Base-by-base conservation (phyloP, 2,888 invertebrate genomes). In the Emesis furor region DNA sequence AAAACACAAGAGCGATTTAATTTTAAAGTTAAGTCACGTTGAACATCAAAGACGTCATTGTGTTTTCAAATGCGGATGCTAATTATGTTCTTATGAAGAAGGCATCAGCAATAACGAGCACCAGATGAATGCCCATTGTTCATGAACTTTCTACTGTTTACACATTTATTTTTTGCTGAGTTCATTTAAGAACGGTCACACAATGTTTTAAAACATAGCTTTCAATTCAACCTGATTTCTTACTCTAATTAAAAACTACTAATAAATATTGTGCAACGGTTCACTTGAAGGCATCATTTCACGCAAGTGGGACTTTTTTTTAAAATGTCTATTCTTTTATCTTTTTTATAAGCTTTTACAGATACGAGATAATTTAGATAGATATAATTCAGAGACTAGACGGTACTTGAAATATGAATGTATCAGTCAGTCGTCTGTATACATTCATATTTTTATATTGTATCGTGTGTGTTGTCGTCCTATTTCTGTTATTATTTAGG, bases 81-180 rank as follows among this genome's bases (percentile, higher is more conserved):
- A 94, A 94, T 93, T 92, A 89, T 82, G 86, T 90, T 86, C 86
- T 89, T 89, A 90, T 92, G 93, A 92, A 92, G 91, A 90, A 65
- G 32, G 32, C 35, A 65, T 14, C 65, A 91, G 87, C 89, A n/a
- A n/a, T 86, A 83, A 83, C 76, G 80, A 84, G 82, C 76, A 88
- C 87, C 88, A 73, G 88, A 82, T 83, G 59, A 74, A 83, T 32
- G 80, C 79, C 79, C 85, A 73, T 88, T 86, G 86, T 88, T 85
- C 82, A 84, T 80, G 78, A 84, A 81, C 86, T 89, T 85, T 81
- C 83, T 82, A 81, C 81, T 76, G 62, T 82, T 74, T 74, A 75
- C 78, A 73, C 39, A 37, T 35, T 30, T 7, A 32, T 69, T 55
- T 46, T 71, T 85, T 76, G 79, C 71, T 35, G 42, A 67, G 76